phyloP scores from a whole-genome alignment of 2,797 vertebrate genomes.

The Amniataba percoides region DNA sequence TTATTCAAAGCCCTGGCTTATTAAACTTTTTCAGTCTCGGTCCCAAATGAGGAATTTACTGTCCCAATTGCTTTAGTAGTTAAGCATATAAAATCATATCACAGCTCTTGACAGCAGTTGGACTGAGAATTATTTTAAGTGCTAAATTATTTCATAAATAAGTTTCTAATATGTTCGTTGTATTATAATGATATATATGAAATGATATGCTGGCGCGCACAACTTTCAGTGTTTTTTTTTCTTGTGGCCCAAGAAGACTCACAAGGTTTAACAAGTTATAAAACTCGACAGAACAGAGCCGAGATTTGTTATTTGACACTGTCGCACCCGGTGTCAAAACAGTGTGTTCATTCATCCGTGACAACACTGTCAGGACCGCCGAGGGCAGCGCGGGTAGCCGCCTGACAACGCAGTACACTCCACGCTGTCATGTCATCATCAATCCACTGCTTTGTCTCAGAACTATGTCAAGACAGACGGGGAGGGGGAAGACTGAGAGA shows the following conservation, averaged over 20 bases:
- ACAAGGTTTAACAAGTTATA: slow-evolving; percentile 53
- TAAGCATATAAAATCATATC: slow-evolving; percentile 58
- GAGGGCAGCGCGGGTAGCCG: slow-evolving; percentile 72
- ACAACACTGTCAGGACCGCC: slow-evolving; percentile 76
- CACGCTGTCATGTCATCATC: slow-evolving; percentile 72
- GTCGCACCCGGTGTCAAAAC: slow-evolving; percentile 71
- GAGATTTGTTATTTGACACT: slow-evolving; percentile 71
- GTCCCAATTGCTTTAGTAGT: slow-evolving; percentile 50
- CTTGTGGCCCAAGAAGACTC: slow-evolving; percentile 38
- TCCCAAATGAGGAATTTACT: slow-evolving; percentile 68
- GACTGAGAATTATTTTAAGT: slow-evolving; percentile 38
- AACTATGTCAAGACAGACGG: slow-evolving; percentile 61
- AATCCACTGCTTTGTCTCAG: slow-evolving; percentile 69
- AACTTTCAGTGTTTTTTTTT: slow-evolving; percentile 28
- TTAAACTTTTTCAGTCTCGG: slow-evolving; percentile 63
- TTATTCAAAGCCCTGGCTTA: slow-evolving; percentile 68
- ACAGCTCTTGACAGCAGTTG: slow-evolving; percentile 24
- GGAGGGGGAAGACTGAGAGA: slow-evolving; percentile 37
- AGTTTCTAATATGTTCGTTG: slow-evolving; percentile 28
- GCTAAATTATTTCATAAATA: slow-evolving; percentile 24
- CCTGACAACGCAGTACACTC: slow-evolving; percentile 69
- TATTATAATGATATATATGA: background rate
- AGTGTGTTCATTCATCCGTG: slow-evolving; percentile 74
- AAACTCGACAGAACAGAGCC: slow-evolving; percentile 57
- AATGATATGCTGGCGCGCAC: background rate